phyloP scores from a whole-genome alignment of 2,113 vertebrate species.

The Xiphophorus couchianus region DNA sequence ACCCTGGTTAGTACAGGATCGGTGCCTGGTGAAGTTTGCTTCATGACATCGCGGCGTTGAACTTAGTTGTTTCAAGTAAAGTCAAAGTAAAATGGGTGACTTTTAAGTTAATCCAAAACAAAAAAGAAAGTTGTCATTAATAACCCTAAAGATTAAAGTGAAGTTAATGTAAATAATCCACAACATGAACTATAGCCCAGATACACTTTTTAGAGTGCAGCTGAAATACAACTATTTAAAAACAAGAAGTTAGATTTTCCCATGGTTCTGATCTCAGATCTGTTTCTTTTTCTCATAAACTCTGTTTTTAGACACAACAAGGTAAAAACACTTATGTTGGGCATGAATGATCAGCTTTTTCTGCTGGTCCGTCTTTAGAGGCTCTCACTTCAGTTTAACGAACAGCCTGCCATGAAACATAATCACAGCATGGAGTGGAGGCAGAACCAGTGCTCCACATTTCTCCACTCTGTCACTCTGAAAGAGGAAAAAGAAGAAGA shows the following conservation, averaged over 20 bases:
- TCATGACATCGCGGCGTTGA: too few species aligned
- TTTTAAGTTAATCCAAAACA: too few species aligned
- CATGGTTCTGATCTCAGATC: constrained; percentile 13
- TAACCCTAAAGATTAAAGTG: too few species aligned
- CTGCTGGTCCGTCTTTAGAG: constrained; percentile 21
- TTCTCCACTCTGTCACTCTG: constrained; percentile 36
- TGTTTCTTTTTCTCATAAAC: constrained; percentile 44
- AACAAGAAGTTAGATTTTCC: constrained; percentile 11
- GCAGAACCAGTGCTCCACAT: constrained; percentile 28
- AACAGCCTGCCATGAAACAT: constrained; percentile 62
- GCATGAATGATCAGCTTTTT: constrained; percentile 41
- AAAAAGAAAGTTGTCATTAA: too few species aligned
- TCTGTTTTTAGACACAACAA: constrained; percentile 24
- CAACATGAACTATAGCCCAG: too few species aligned
- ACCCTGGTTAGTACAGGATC: too few species aligned
- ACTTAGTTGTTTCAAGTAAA: too few species aligned
- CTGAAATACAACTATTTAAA: too few species aligned
- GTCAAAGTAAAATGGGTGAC: too few species aligned
- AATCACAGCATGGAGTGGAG: constrained; percentile 54
- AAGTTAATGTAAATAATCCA: too few species aligned
- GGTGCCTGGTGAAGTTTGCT: too few species aligned
- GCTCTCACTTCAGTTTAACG: constrained; percentile 27
- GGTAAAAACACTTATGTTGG: constrained; percentile 21
- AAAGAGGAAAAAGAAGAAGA: constrained; percentile 10
- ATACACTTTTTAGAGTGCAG: too few species aligned